Conservation (phyloP, 2,888 invertebrate genomes). For the Phoronis australis region DNA sequence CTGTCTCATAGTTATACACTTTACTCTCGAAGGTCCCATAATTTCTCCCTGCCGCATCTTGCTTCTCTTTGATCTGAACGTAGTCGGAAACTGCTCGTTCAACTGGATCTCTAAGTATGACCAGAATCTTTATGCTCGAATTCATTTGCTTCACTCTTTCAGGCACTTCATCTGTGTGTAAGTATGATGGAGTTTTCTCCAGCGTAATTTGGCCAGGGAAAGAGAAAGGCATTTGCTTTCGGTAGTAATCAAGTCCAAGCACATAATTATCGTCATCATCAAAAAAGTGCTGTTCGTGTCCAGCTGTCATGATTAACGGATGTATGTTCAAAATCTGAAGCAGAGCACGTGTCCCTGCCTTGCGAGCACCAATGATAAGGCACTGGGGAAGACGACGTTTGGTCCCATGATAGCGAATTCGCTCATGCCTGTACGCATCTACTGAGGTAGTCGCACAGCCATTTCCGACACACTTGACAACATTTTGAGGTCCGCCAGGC, state of each 20-base stretch:
- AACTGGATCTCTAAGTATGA: constrained; percentile 94
- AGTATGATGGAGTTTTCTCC: constrained; percentile 97
- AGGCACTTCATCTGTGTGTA: constrained; percentile 91
- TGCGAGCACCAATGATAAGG: constrained; percentile 53
- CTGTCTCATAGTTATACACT: constrained; percentile 46
- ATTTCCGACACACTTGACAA: too few species aligned
- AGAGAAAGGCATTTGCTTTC: constrained; percentile 81
- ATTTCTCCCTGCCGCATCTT: constrained; percentile 33
- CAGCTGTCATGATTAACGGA: constrained; percentile 78
- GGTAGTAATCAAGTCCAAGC: constrained; percentile 89
- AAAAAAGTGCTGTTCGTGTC: constrained; percentile 95
- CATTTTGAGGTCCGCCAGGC: too few species aligned
- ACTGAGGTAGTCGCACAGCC: too few species aligned
- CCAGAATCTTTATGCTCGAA: constrained; percentile 76
- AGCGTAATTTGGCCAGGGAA: constrained; percentile 88
- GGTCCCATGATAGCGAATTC: background rate
- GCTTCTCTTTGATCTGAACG: constrained; percentile 75
- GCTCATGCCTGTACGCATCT: background rate
- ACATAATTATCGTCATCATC: constrained; percentile 78
- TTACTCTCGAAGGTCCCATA: constrained; percentile 50
- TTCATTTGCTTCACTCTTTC: constrained; percentile 92
- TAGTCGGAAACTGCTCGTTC: constrained; percentile 95
- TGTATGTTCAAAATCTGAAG: constrained; percentile 49
- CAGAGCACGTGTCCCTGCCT: constrained; percentile 53
- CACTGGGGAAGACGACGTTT: constrained; percentile 46